Conservation (phyloP, 2,113 vertebrate species). For the Burhinus oedicnemus region DNA sequence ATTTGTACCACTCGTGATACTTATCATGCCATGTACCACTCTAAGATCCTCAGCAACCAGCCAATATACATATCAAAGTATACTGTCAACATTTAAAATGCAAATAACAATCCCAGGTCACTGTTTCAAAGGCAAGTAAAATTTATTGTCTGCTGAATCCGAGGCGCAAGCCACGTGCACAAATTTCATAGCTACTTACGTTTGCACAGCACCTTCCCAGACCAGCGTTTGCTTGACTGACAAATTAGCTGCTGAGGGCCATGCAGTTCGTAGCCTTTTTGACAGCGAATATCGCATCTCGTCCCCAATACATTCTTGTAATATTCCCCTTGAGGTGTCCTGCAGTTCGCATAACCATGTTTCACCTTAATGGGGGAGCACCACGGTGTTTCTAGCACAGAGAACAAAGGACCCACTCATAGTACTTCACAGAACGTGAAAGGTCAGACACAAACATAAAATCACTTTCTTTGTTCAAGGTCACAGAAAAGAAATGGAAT, state of each 20-base stretch:
- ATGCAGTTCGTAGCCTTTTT: slow-evolving; percentile 88
- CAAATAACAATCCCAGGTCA: not conserved
- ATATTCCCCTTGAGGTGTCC: slow-evolving; percentile 85
- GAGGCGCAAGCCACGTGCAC: not conserved
- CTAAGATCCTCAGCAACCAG: not conserved
- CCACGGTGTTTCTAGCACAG: slow-evolving; percentile 86
- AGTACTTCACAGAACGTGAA: not conserved
- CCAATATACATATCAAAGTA: not conserved
- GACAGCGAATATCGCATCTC: slow-evolving; percentile 92
- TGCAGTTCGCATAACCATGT: slow-evolving; percentile 90
- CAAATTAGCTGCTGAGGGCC: slow-evolving; percentile 89
- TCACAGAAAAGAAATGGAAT: not conserved
- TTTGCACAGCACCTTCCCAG: slow-evolving; percentile 90
- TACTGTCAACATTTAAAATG: not conserved
- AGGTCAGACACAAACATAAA: not conserved
- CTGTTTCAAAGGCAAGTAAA: not conserved
- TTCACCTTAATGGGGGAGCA: slow-evolving; percentile 96
- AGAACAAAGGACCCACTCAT: not conserved
- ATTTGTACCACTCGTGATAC: not conserved
- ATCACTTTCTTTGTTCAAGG: not conserved
- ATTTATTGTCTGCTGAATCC: not conserved
- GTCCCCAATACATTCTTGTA: slow-evolving; percentile 90
- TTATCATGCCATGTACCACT: not conserved
- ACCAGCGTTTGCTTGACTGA: slow-evolving; percentile 93
- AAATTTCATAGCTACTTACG: slow-evolving; percentile 81